Percentiles rank a stretch among this genome's conserved stretches.
These are phyloP conservation scores for Oncorhynchus nerka DNA, from an alignment of 2,113 vertebrate genomes.

Conservation along the genomic window DNA sequence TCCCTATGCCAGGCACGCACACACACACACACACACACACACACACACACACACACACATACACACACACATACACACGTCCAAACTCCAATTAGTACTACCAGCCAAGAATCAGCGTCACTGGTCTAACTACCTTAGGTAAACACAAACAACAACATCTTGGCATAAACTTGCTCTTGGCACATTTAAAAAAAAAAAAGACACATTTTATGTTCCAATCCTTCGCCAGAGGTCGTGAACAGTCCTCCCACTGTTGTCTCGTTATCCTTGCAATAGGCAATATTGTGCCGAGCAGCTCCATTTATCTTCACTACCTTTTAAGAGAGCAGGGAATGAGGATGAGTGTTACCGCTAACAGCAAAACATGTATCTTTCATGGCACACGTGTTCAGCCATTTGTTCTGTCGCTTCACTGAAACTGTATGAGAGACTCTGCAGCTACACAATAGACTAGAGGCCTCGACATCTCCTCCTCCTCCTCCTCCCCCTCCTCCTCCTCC, in stretches of 20 bases:
- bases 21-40: constrained; percentile 32
- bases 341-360: constrained; percentile 51
- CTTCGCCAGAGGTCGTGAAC: constrained; percentile 18
- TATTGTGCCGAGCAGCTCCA: constrained; percentile 8
- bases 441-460: constrained; percentile 36
- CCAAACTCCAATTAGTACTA: background rate
- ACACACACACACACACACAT: constrained; percentile 22
- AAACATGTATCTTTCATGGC: constrained; percentile 65
- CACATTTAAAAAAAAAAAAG: background rate
- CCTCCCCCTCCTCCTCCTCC: constrained; percentile 16
- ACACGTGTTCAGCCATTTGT: constrained; percentile 62
- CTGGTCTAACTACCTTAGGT: constrained; percentile 31
- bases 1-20: constrained; percentile 61
- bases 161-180: constrained; percentile 21
- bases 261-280: constrained; percentile 38
- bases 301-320: no score
- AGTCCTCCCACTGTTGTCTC: constrained; percentile 43
- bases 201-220: background rate
- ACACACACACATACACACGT: constrained; percentile 10
- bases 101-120: constrained; percentile 52
- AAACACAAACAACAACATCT: constrained; percentile 29
- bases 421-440: constrained; percentile 39
- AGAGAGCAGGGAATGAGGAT: constrained; percentile 58
- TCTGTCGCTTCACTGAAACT: constrained; percentile 33
- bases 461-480: background rate